Base-by-base conservation (phyloP, 1,140 invertebrate species). In the Atta colombica region DNA sequence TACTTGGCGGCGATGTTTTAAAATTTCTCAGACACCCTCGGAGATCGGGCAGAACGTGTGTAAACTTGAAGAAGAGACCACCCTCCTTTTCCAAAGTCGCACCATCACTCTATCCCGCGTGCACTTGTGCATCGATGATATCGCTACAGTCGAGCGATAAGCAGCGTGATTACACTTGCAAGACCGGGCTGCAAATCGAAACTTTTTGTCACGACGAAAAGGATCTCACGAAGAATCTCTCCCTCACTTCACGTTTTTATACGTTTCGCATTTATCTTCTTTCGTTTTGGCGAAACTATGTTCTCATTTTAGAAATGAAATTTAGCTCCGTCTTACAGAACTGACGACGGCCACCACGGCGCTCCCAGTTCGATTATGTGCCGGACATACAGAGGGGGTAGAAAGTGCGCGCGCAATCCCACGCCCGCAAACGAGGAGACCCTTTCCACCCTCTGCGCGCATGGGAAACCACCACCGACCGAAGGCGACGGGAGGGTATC, bases 361-460 rank as follows among this genome's bases (percentile, higher is more conserved):
- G 94, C 95, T 95, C 94, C 94, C 93, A 93, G 94, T 95, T 95
- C 95, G 94, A 95, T 95, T 95, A 95, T 93, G 93, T 94, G 92
- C 92, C 93, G 78, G 92, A 66, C 18, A 93, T 88, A 58, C 89
- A 87, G 90, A 69, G 51, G 51, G 84, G 90, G 80, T 95, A 75
- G 82, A 1, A 28, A 72, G 93, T 84, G 80, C 95, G 94, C 94
- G 94, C 95, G 94, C 94, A 95, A n/a, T 66, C 87, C 86, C 91
- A 89, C 88, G 87, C 89, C 82, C 90, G 89, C 82, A 77, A 74
- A 74, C 72, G 55, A 28, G 2, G 4, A 81, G 49, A 61, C 31
- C 74, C 88, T 63, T 65, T 85, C 31, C 45, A 61, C 49, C 61
- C 80, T 65, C 71, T 61, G 60, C 60, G 39, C 3, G 25, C 28